Evolutionary conservation across 2,797 vertebrate species (phyloP), one percentile per base, ranked within the genome.

Genomic region (Takifugu ocellatus): DNA sequence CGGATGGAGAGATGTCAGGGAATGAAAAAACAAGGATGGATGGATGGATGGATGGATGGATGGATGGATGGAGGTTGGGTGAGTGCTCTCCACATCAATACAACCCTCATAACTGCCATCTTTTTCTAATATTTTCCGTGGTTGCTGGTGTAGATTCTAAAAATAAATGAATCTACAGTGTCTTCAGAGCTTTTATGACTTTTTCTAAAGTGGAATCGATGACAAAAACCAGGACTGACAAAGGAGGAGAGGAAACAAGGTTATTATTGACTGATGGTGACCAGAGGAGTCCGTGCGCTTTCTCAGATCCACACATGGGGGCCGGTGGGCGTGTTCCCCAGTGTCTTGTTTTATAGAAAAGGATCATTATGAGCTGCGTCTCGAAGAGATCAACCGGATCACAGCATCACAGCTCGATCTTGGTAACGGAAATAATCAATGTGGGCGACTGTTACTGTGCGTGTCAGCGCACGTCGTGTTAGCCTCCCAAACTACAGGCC

Each of bases 321-420:
- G 33, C 33, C 10, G 33, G 17, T 9, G 14, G n/a, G 59, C 55
- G 49, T 56, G 60, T 8, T 68, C 75, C 72, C 78, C 1, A 5
- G 70, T 64, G 82, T 73, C 43, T 63, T 46, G 63, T 68, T 68
- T 66, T 62, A 54, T 54, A 73, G 59, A 3, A 25, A 45, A 73
- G 66, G 79, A 84, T 84, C 70, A 63, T 87, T 87, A 81, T 76
- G 74, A 57, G 75, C 55, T 29, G 68, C 72, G 82, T 78, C 71
- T 65, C 70, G 81, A 65, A 69, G 50, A 69, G 59, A 78, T 76
- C 72, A 77, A 63, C 56, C 31, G 36, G 61, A 84, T 70, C 76
- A 70, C 78, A 72, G 66, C 77, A 68, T 72, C 65, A 53, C 64
- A 56, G 72, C 74, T 86, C 84, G 75, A 83, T 67, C 59, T 73